These are phyloP conservation scores for Pedicia rivosa DNA, from an alignment of 2,888 invertebrate species.

Conservation along the genomic window DNA sequence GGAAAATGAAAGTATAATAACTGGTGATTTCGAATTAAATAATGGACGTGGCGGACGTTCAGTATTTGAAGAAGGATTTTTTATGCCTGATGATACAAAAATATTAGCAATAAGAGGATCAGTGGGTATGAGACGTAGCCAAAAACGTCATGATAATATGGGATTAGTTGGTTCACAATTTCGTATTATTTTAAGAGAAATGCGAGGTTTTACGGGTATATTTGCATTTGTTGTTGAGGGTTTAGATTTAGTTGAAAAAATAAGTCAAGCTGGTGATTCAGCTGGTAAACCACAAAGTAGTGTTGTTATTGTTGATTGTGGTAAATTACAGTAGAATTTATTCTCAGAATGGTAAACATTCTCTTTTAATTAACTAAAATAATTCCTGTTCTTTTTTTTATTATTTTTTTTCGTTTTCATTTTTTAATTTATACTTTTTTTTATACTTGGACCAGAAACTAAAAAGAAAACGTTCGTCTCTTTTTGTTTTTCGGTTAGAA, in stretches of 20 bases:
- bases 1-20: slow-evolving; percentile 67
- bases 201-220: slow-evolving; percentile 69
- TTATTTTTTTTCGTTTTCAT: too few species aligned
- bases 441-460: slow-evolving; percentile 4
- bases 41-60: slow-evolving; percentile 66
- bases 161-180: slow-evolving; percentile 77
- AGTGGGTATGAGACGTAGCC: slow-evolving; percentile 67
- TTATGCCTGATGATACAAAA: slow-evolving; percentile 68
- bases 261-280: slow-evolving; percentile 59
- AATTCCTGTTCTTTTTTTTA: too few species aligned
- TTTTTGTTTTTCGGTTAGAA: too few species aligned
- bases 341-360: too few species aligned
- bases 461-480: too few species aligned
- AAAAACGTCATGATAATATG: slow-evolving; percentile 61
- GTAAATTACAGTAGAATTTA: slow-evolving; percentile 41
- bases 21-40: slow-evolving; percentile 66
- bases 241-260: slow-evolving; percentile 59
- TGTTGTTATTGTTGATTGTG: slow-evolving; percentile 57
- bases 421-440: too few species aligned
- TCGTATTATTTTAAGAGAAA: slow-evolving; percentile 63
- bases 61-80: slow-evolving; percentile 59
- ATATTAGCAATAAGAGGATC: slow-evolving; percentile 58
- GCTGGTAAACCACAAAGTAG: slow-evolving; percentile 62
- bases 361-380: too few species aligned
- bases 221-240: slow-evolving; percentile 70